These are phyloP conservation scores for Herpetotheres cachinnans DNA, from an alignment of 2,113 vertebrate species.

Conservation along the genomic window DNA sequence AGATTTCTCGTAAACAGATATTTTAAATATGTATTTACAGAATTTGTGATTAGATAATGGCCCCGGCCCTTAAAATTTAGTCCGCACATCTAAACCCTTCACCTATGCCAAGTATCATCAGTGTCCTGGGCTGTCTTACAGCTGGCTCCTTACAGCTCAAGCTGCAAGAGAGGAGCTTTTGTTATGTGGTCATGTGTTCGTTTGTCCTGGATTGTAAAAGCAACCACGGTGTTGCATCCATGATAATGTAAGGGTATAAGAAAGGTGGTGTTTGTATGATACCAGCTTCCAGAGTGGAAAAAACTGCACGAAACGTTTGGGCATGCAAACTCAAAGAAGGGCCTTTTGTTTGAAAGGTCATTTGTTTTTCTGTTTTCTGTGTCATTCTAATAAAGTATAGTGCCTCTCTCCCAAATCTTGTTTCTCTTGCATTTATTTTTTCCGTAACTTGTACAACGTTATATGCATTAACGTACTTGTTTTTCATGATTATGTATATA, in stretches of 20 bases:
- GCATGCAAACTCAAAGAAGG: neutral
- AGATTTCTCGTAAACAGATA: neutral
- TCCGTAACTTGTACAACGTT: neutral
- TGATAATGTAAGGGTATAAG: neutral
- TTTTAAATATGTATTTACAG: neutral
- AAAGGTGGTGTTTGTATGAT: neutral
- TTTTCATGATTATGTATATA: neutral
- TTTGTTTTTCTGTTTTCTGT: neutral
- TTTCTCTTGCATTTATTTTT: neutral
- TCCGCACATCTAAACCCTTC: neutral
- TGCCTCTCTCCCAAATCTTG: neutral
- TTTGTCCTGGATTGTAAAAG: neutral
- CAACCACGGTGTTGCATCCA: neutral
- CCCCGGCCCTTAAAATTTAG: neutral
- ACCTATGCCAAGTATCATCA: too few species aligned
- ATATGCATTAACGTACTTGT: neutral
- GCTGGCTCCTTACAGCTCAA: neutral
- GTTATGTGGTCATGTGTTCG: neutral
- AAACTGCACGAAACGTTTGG: neutral
- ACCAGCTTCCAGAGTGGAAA: neutral
- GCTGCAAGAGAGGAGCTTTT: neutral
- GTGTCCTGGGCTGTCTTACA: neutral
- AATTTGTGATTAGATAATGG: neutral
- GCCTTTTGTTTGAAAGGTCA: neutral
- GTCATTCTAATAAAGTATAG: neutral